Percentiles rank a stretch among this genome's conserved stretches.
Conservation (phyloP, 2,113 vertebrate species). For the Azemiops feae region DNA sequence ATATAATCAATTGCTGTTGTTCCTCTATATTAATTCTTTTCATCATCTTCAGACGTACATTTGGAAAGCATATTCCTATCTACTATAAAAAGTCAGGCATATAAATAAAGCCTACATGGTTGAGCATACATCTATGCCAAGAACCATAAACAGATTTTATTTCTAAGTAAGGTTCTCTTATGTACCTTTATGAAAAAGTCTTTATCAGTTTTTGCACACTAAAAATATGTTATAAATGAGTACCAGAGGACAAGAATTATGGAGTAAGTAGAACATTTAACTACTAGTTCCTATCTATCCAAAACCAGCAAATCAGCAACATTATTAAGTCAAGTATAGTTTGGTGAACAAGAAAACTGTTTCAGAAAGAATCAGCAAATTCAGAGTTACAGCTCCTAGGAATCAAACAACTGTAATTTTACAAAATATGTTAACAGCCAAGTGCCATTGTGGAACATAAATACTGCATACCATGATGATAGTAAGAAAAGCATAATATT, state of each 20-base stretch:
- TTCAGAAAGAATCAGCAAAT: not conserved
- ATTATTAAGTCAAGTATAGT: rapidly evolving
- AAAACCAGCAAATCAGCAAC: not conserved
- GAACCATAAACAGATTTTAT: not conserved
- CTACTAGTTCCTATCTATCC: slow-evolving; percentile 35
- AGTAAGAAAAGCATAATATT: not conserved
- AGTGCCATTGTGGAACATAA: not conserved
- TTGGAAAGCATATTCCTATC: not conserved
- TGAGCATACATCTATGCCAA: slow-evolving; percentile 20
- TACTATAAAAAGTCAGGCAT: not conserved
- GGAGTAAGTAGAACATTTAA: not conserved
- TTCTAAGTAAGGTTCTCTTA: slow-evolving; percentile 32
- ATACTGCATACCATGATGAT: not conserved
- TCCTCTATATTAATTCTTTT: not conserved
- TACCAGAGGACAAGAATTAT: not conserved
- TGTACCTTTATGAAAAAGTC: slow-evolving; percentile 6
- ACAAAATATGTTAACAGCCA: not conserved
- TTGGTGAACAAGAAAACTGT: not conserved
- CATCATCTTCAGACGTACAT: not conserved
- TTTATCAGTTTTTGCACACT: slow-evolving; percentile 30
- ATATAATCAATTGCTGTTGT: not conserved
- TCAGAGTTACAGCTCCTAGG: not conserved
- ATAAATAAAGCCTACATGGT: not conserved
- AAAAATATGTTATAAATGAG: not conserved
- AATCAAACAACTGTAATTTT: not conserved